Percentiles rank a stretch among this genome's conserved stretches.
Conservation (phyloP, 1,140 invertebrate genomes). For the Zaprionus africanus region DNA sequence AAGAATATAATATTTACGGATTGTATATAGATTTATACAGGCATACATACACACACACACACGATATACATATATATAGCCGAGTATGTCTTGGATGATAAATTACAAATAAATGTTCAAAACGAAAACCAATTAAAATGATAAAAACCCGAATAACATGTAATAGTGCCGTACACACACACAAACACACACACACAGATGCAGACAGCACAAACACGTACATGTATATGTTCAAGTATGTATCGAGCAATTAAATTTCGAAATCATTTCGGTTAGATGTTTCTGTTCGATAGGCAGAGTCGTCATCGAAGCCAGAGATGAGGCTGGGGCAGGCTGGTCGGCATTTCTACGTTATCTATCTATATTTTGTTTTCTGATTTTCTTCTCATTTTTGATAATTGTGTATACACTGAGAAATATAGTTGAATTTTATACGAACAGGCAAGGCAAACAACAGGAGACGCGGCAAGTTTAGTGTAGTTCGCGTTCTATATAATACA, state of each 20-base stretch:
- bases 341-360: constrained; percentile 5
- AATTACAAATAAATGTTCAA: constrained; percentile 74
- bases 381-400: neutral
- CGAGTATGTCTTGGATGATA: constrained; percentile 66
- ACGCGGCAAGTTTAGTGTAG: neutral
- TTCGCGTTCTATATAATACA: no score
- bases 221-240: constrained; percentile 25
- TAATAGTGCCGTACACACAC: constrained; percentile 19
- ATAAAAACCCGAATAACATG: constrained; percentile 50
- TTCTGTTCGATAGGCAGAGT: constrained; percentile 30
- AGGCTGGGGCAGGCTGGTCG: constrained; percentile 9
- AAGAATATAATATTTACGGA: constrained; percentile 13
- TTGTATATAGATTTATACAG: constrained; percentile 28
- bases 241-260: constrained; percentile 57
- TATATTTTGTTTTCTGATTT: constrained; percentile 10
- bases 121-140: constrained; percentile 68
- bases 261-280: constrained; percentile 38
- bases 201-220: neutral
- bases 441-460: neutral
- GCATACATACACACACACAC: constrained; percentile 12
- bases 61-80: constrained; percentile 12
- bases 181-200: neutral
- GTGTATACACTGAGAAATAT: constrained; percentile 6
- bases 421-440: constrained; percentile 21
- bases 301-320: neutral